Evolutionary conservation across 2,113 vertebrate species (phyloP).

Genomic region (Boulengeromyrus knoepffleri): DNA sequence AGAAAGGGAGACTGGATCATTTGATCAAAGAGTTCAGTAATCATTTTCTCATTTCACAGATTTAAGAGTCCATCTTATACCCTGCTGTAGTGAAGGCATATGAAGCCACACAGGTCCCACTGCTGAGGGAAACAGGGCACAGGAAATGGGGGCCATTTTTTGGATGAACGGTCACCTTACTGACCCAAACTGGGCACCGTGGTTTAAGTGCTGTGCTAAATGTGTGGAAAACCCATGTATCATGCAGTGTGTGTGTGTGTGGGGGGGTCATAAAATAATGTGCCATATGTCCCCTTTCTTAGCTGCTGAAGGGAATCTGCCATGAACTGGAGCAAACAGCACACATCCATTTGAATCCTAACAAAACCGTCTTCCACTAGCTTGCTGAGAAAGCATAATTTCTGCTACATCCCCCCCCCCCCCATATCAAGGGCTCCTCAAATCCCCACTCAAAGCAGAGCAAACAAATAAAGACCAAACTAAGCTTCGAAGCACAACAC

Average conservation of each 20-base stretch:
- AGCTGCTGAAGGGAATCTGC: slow-evolving; percentile 41
- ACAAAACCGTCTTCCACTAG: slow-evolving; percentile 50
- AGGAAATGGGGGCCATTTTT: slow-evolving; percentile 41
- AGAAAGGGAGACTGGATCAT: neutral
- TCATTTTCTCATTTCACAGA: slow-evolving; percentile 1
- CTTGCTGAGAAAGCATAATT: neutral
- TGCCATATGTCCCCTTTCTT: slow-evolving; percentile 56
- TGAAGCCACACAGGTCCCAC: neutral
- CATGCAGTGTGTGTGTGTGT: slow-evolving; percentile 11
- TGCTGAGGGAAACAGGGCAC: neutral
- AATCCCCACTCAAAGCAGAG: neutral
- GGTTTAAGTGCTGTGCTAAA: slow-evolving; percentile 52
- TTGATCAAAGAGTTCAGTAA: neutral
- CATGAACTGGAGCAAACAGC: slow-evolving; percentile 38
- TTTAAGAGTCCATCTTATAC: neutral
- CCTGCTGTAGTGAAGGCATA: neutral
- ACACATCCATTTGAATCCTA: slow-evolving; percentile 57
- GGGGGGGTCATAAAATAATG: slow-evolving; percentile 49
- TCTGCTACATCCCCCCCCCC: neutral
- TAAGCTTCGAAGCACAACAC: neutral
- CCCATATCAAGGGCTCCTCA: neutral
- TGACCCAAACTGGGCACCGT: slow-evolving; percentile 28
- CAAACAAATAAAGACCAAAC: neutral
- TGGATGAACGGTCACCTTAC: slow-evolving; percentile 35
- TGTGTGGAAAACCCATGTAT: slow-evolving; percentile 52